A percentile compares a stretch with the other conserved stretches of the same genome.
phyloP scores from a whole-genome alignment of 2,888 invertebrate genomes.

The Mimas tiliae region DNA sequence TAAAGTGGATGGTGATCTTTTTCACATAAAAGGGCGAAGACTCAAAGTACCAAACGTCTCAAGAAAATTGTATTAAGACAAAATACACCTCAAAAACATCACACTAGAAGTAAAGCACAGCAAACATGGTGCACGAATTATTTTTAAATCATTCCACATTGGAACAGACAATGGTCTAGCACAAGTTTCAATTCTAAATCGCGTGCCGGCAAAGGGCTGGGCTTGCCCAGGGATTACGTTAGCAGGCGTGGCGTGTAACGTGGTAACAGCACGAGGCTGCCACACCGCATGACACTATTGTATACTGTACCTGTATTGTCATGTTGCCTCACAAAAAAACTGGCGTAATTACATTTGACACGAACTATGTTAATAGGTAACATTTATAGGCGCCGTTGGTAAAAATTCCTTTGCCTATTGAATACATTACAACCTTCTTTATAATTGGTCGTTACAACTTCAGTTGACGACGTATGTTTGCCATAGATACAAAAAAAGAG shows the following conservation, averaged over 20 bases:
- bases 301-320: conserved; percentile 46
- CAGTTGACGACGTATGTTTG: neutral
- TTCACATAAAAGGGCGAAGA: too few species aligned
- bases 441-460: neutral
- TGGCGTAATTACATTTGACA: conserved; percentile 55
- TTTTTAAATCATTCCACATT: too few species aligned
- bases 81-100: too few species aligned
- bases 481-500: too few species aligned
- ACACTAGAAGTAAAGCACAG: too few species aligned
- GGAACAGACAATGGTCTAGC: too few species aligned
- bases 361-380: conserved; percentile 49
- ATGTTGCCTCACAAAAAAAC: conserved; percentile 48
- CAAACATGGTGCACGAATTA: too few species aligned
- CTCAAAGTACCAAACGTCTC: too few species aligned
- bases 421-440: neutral
- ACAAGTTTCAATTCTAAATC: conserved; percentile 32
- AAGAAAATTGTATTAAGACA: too few species aligned
- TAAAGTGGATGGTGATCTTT: too few species aligned
- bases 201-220: conserved; percentile 69
- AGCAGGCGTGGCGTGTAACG: conserved; percentile 52
- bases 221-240: conserved; percentile 46
- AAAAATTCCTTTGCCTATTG: neutral
- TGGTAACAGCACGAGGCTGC: conserved; percentile 47
- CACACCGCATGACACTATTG: conserved; percentile 45
- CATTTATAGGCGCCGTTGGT: conserved; percentile 35